Evolutionary conservation across 1,140 invertebrate species (phyloP), one percentile per base, ranked within the genome.

Genomic region (Belonocnema kinseyi): DNA sequence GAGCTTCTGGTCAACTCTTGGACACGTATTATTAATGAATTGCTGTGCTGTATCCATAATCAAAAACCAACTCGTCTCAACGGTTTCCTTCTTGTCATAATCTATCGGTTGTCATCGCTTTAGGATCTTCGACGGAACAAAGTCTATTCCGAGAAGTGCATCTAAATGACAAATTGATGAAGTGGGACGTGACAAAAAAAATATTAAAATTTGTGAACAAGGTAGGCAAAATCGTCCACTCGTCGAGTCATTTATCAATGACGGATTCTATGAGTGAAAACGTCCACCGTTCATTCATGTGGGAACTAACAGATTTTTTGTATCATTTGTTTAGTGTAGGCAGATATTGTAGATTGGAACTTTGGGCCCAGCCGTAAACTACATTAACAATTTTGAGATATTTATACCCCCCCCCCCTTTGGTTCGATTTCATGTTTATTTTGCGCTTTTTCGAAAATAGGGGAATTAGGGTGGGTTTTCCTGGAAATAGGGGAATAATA

Each of bases 21-120:
- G 77, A 74, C 74, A 50, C 73, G 71, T 72, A 79, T 80, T 83
- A 80, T 83, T 83, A 83, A 83, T 83, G 82, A 83, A 80, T 83
- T 83, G 82, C 79, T 76, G 74, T 26, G 73, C 77, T 78, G 79
- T 77, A 76, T 72, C 76, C 71, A 77, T 19, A 17, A 16, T 5
- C 19, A 61, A 17, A 33, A 12, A 70, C 56, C 56, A 77, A 78
- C 40, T 77, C 72, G 7, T 26, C 12, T 61, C 56, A 52, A 77
- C 33, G 46, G 73, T 17, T 76, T 77, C 26, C 50, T 54, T 76
- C 2, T 74, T 73, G 77, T 80, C 79, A 80, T 66, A 77, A 83
- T 80, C 75, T 80, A 58, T 17, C 17, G 58, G 77, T 80, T 81
- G 82, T 81, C 79, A 78, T 80, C 78, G 61, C 40, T 71, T 50